phyloP scores from a whole-genome alignment of 2,888 invertebrate genomes.

The Glyphotaelius pellucidus region DNA sequence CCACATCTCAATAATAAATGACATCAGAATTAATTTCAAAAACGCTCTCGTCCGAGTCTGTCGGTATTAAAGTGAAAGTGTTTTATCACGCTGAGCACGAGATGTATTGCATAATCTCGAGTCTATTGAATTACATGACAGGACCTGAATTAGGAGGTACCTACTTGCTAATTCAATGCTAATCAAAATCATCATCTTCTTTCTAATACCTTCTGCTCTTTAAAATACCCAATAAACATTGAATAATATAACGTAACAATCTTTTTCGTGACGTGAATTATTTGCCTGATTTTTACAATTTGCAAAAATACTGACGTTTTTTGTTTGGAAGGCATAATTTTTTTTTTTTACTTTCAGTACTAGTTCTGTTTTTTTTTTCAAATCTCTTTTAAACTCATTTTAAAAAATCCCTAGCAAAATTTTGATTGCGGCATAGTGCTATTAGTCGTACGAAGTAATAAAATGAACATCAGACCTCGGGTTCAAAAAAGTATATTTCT shows the following conservation, averaged over 20 bases:
- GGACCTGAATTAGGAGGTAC: neutral
- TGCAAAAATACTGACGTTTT: neutral
- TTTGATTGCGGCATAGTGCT: too few species aligned
- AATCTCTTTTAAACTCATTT: too few species aligned
- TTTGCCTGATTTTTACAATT: neutral
- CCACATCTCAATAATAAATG: too few species aligned
- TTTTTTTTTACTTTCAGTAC: too few species aligned
- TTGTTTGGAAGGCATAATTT: neutral
- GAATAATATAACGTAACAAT: neutral
- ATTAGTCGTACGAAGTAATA: too few species aligned
- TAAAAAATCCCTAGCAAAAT: too few species aligned
- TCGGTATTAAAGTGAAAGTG: constrained; percentile 21
- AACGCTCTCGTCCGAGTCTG: neutral
- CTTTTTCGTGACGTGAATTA: neutral
- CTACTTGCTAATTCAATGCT: neutral
- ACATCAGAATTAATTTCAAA: neutral
- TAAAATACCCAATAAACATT: neutral
- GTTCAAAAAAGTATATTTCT: too few species aligned
- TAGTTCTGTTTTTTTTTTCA: too few species aligned
- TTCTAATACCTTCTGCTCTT: neutral
- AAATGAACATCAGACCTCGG: too few species aligned
- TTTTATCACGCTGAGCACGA: constrained; percentile 27
- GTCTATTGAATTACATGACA: neutral
- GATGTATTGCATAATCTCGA: constrained; percentile 14
- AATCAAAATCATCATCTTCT: neutral